Percentiles rank a stretch among this genome's conserved stretches.
Conservation (phyloP, 2,888 invertebrate species). For the Dermolepida albohirtum region DNA sequence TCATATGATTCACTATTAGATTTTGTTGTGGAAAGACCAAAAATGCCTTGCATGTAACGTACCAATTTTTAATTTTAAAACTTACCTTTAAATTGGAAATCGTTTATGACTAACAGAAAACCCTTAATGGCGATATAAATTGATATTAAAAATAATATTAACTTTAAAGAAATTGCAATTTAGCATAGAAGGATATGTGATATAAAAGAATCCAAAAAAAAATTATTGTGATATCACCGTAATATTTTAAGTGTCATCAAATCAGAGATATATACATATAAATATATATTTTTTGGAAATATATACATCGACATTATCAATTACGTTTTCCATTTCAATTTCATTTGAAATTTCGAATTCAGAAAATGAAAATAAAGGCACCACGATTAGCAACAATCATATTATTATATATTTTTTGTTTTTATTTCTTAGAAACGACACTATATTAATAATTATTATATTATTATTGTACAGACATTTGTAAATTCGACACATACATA, state of each 20-base stretch:
- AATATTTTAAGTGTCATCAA: slow-evolving; percentile 34
- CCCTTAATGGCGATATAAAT: slow-evolving; percentile 25
- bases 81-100: no score
- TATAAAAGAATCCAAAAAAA: slow-evolving; percentile 34
- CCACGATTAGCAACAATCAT: slow-evolving; percentile 23
- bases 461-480: slow-evolving; percentile 34
- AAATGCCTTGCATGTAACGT: no score
- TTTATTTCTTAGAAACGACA: slow-evolving; percentile 22
- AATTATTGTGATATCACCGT: slow-evolving; percentile 28
- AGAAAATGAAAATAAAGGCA: slow-evolving; percentile 26
- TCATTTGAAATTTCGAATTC: neutral
- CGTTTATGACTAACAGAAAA: neutral
- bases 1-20: no score
- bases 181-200: slow-evolving; percentile 22
- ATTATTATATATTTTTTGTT: slow-evolving; percentile 1
- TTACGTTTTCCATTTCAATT: neutral
- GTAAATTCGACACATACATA: slow-evolving; percentile 25
- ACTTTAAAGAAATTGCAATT: slow-evolving; percentile 9
- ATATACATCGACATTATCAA: slow-evolving; percentile 29
- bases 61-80: no score
- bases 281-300: slow-evolving; percentile 31
- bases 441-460: slow-evolving; percentile 20
- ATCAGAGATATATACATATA: slow-evolving; percentile 27
- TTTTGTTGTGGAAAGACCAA: no score
- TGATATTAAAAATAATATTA: slow-evolving; percentile 7